Conservation (phyloP, 2,797 vertebrate genomes). For the Sarcoramphus papa region DNA sequence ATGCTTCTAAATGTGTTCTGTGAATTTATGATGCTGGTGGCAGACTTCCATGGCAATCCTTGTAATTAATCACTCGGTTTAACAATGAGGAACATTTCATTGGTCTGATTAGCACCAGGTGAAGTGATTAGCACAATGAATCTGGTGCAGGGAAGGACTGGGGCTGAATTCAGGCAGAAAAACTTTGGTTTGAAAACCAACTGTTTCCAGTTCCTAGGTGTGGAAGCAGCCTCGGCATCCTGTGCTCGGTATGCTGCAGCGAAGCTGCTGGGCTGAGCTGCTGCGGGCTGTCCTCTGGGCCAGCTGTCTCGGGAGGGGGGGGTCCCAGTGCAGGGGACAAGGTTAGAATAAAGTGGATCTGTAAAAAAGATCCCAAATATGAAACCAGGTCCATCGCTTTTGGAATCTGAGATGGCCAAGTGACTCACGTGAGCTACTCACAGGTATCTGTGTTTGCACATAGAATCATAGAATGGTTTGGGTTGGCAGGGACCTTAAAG, state of each 20-base stretch:
- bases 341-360: not conserved
- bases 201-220: not conserved
- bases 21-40: constrained; percentile 39
- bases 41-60: constrained; percentile 25
- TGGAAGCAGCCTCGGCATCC: not conserved
- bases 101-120: constrained; percentile 50
- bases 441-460: accelerated
- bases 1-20: not conserved
- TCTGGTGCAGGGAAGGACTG: not conserved
- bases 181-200: not conserved
- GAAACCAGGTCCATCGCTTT: not conserved
- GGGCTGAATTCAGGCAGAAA: not conserved
- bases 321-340: not conserved
- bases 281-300: accelerated
- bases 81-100: constrained; percentile 36
- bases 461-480: too few species aligned
- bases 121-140: constrained; percentile 42
- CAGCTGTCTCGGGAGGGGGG: too few species aligned
- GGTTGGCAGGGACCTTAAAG: too few species aligned
- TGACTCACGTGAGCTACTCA: accelerated
- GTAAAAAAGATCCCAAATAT: not conserved
- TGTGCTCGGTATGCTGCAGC: accelerated
- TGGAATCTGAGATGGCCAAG: not conserved
- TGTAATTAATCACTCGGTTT: constrained; percentile 47
- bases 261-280: not conserved